Percentiles rank a stretch among this genome's conserved stretches.
phyloP scores from a whole-genome alignment of 2,797 vertebrate genomes.

The Danio jaintianensis region DNA sequence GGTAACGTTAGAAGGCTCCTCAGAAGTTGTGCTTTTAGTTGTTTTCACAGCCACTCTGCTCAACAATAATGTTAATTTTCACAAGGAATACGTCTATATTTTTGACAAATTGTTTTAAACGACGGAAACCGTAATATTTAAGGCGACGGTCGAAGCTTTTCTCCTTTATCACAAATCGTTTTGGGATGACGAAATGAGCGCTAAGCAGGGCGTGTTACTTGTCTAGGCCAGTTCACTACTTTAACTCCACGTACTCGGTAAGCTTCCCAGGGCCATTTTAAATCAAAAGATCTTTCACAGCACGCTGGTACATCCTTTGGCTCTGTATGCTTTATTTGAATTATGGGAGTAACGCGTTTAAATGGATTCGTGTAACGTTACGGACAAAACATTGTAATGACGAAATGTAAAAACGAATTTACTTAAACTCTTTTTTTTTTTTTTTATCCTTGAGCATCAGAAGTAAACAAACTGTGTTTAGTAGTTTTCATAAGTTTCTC shows the following conservation, averaged over 20 bases:
- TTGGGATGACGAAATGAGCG: not conserved
- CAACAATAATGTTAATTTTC: not conserved
- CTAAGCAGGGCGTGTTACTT: slow-evolving; percentile 26
- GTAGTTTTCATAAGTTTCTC: too few species aligned
- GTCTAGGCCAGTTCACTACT: not conserved
- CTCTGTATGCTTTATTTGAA: too few species aligned
- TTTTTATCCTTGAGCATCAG: too few species aligned
- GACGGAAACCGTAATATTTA: not conserved
- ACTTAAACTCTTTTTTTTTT: too few species aligned
- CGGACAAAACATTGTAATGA: too few species aligned
- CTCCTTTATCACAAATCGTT: not conserved
- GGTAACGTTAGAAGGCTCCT: not conserved
- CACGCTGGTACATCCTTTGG: too few species aligned
- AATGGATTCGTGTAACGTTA: too few species aligned
- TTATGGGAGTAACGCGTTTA: too few species aligned
- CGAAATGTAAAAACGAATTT: too few species aligned
- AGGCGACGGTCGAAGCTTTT: not conserved
- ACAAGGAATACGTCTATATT: too few species aligned
- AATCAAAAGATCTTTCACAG: not conserved
- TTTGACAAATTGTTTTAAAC: not conserved
- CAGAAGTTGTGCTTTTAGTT: not conserved
- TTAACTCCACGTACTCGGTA: not conserved
- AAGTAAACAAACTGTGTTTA: too few species aligned
- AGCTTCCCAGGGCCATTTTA: not conserved
- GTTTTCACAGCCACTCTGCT: not conserved